These are phyloP conservation scores for Trissolcus basalis DNA, from an alignment of 1,140 invertebrate species.

Conservation along the genomic window DNA sequence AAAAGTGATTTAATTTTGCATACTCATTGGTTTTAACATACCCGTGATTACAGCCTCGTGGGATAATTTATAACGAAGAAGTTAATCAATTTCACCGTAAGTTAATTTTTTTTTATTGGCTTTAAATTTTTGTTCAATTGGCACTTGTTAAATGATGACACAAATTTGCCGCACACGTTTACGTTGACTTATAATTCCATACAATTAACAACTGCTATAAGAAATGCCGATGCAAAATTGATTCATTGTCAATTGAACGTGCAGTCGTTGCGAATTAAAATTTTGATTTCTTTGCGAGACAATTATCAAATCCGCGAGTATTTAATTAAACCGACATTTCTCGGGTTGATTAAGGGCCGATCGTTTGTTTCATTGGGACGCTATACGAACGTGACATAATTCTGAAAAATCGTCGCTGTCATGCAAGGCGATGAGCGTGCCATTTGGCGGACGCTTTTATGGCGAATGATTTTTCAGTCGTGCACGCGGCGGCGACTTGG, in stretches of 20 bases:
- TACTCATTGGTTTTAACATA: slow-evolving; percentile 14
- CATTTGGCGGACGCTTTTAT: background rate
- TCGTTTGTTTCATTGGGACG: too few relatives aligned
- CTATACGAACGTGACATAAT: background rate
- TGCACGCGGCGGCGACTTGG: background rate
- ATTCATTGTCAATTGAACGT: background rate
- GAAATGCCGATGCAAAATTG: too few relatives aligned
- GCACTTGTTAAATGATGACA: background rate
- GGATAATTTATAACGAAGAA: background rate
- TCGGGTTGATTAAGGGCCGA: too few relatives aligned
- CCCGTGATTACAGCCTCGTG: background rate
- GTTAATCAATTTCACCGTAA: background rate
- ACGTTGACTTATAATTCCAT: background rate
- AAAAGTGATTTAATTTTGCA: slow-evolving; percentile 23
- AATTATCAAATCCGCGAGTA: too few relatives aligned
- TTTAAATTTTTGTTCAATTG: background rate
- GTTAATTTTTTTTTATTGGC: background rate
- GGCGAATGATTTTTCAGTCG: background rate
- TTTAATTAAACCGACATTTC: too few relatives aligned
- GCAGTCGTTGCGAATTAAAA: too few relatives aligned
- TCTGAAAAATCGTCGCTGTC: background rate
- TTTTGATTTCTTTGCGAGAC: too few relatives aligned
- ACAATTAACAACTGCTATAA: too few relatives aligned
- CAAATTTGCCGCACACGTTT: too few relatives aligned
- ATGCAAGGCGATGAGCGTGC: background rate